Evolutionary conservation across 2,113 vertebrate genomes (phyloP).

Genomic region (Tauraco erythrolophus): DNA sequence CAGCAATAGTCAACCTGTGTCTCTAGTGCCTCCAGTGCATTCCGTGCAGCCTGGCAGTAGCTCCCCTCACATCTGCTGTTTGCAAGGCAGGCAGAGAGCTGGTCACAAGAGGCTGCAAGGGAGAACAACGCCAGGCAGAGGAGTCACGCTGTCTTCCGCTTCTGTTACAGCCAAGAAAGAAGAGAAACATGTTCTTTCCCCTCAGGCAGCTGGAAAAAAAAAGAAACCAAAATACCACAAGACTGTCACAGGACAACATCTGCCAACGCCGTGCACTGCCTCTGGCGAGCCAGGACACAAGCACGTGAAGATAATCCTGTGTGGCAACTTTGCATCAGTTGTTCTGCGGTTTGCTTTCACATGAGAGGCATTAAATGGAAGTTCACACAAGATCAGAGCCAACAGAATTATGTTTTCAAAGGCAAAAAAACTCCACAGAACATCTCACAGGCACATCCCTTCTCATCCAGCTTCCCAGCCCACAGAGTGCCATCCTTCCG

Average conservation of each 20-base stretch:
- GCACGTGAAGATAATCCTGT: background rate
- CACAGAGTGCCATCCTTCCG: background rate
- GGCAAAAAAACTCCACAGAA: background rate
- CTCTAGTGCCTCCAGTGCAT: background rate
- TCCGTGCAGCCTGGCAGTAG: background rate
- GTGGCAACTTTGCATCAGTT: background rate
- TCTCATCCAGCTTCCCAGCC: background rate
- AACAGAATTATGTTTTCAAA: background rate
- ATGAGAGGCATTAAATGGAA: background rate
- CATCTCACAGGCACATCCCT: background rate
- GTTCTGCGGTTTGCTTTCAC: conserved; percentile 10
- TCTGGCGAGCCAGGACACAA: background rate
- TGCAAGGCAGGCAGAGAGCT: background rate
- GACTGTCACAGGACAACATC: background rate
- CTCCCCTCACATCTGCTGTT: background rate
- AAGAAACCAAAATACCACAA: background rate
- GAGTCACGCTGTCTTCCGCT: background rate
- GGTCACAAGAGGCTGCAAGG: background rate
- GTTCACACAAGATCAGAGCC: background rate
- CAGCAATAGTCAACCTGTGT: background rate
- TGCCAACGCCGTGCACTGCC: background rate
- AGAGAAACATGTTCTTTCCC: background rate
- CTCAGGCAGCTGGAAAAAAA: background rate
- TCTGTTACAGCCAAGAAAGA: background rate
- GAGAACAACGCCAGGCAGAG: background rate